Evolutionary conservation across 2,797 vertebrate species (phyloP), one percentile per base, ranked within the genome.

Genomic region (Aldrovandia affinis): DNA sequence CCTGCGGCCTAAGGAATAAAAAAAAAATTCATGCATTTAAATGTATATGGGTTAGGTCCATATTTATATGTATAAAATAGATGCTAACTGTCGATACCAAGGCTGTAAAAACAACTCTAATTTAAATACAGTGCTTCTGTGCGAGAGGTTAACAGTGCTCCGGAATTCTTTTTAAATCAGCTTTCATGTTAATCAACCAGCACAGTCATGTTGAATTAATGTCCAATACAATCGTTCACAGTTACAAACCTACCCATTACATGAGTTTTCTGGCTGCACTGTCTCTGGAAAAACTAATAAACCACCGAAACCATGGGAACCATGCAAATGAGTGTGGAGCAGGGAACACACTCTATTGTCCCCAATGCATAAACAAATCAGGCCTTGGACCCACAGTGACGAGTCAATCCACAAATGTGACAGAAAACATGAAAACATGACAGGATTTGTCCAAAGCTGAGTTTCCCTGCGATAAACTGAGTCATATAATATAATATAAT

Each of bases 271-370:
- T 44, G 22, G 47, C 52, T 14, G 22, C 39, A 10, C 47, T 83
- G 81, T 75, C 36, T 70, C 18, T 61, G n/a, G 25, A 70, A 73
- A 20, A 52, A 80, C 14, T 68, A 80, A 75, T 70, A n/a, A 42
- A 75, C 63, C 59, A 70, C 54, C 47, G 78, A 63, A 80, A 86
- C 82, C 77, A 86, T 86, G 85, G 79, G 47, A 80, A 79, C 85
- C 63, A 59, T 61, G 78, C 22, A 85, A 80, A 83, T 70, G 15
- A 68, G 59, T 55, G n/a, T 33, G 59, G 39, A 61, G 9, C 33
- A 28, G 54, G 36, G 50, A 4, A 28, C 59, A n/a, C 5, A 4
- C 55, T 57, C 15, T 14, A 20, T 22, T 57, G 4, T 15, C 59
- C 22, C 59, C 25, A 63, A 63, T n/a, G 28, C 22, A 63, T 10